Percentiles rank a stretch among this genome's conserved stretches.
These are phyloP conservation scores for Spea multiplicata DNA, from an alignment of 2,113 vertebrate species.

Conservation along the genomic window DNA sequence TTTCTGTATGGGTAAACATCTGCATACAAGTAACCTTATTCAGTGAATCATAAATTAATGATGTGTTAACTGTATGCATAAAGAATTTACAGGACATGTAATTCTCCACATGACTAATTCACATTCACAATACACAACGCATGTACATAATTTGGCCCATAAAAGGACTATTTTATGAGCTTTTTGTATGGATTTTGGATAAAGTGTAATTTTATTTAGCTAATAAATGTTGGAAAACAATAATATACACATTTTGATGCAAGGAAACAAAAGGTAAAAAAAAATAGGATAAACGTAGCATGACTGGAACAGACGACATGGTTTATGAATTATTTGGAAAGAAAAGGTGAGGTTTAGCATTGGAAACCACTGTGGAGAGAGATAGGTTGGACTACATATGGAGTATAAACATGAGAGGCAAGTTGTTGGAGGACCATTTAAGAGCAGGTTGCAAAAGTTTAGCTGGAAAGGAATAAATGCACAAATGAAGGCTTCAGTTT, in stretches of 20 bases:
- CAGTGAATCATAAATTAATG: slow-evolving; percentile 29
- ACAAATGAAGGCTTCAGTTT: no score
- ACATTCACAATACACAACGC: slow-evolving; percentile 14
- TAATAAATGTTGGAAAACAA: neutral
- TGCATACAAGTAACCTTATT: slow-evolving; percentile 27
- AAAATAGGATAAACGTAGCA: no score
- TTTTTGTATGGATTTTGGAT: neutral
- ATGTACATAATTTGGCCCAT: neutral
- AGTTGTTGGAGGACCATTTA: no score
- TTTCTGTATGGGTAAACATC: slow-evolving; percentile 29
- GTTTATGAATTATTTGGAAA: no score
- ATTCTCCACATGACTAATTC: slow-evolving; percentile 25
- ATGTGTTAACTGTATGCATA: slow-evolving; percentile 27
- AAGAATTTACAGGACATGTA: slow-evolving; percentile 24
- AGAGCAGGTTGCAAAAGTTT: no score
- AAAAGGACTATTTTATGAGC: neutral
- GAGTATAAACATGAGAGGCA: no score
- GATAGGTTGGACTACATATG: no score
- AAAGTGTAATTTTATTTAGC: neutral
- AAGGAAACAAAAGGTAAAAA: no score
- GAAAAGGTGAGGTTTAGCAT: no score
- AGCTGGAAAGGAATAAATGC: no score
- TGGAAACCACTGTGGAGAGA: no score
- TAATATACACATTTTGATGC: neutral
- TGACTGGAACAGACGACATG: no score